Base-by-base conservation (phyloP, 2,888 invertebrate species). In the Lasius fuliginosus region DNA sequence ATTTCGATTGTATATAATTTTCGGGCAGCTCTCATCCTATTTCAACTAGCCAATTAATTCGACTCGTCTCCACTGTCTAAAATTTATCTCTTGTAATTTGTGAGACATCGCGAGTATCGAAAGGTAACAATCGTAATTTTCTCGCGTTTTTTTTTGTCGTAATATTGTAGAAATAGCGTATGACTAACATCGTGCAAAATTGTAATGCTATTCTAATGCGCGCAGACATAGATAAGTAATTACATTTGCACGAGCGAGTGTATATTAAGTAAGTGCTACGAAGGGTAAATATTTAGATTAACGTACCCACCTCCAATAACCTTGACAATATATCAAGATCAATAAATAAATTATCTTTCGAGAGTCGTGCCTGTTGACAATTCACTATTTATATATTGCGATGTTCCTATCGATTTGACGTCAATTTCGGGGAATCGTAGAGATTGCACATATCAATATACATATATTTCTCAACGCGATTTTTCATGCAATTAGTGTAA, bases 391-490 rank as follows among this genome's bases (percentile, higher is more conserved):
- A 27, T 40, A 6, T 58, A 58, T 23, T 15, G 71, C 40, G 40
- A 73, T 58, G 36, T 27, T 40, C 18, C 73, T 58, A 58, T 73
- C 56, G 36, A 40, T 56, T 73, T 73, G 73, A 73, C 73, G 40
- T 73, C 58, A 73, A 18, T 58, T 73, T 73, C 40, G 18, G 58
- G 18, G 58, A 73, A 40, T 18, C 49, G 1, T 49, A 46, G 46
- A 46, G 46, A 15, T 46, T 46, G 30, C 3, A 33, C 30, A 15
- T 42, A 11, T 12, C 12, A 0, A 42, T 42, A 42, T 42, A 42
- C 11, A 71, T 56, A n/a, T 56, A 58, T 73, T 73, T 40, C 3
- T 36, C 53, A 27, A 73, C 40, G 23, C 6, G 6, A 3, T 73
- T 73, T 49, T 40, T 6, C 18, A 23, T 18, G 27, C 58, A 73